Conservation (phyloP, 2,888 invertebrate genomes). For the Lithophane ornitopus region DNA sequence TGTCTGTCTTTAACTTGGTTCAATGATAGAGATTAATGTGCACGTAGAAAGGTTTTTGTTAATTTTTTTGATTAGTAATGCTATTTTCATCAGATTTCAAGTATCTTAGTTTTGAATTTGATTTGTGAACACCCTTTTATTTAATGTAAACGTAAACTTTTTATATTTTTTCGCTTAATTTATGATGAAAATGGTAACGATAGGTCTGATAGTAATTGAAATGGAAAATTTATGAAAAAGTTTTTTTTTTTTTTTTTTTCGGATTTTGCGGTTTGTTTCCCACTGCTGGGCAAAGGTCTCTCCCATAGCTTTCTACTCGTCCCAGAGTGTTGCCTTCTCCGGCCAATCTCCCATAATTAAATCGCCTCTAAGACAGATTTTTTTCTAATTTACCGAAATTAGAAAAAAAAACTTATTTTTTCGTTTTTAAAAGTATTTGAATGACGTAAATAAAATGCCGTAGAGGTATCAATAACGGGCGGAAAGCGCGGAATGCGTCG, state of each 20-base stretch:
- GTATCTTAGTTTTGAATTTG: background rate
- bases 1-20: background rate
- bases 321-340: no score
- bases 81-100: no score
- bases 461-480: slow-evolving; percentile 24
- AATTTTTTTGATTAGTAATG: no score
- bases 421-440: background rate
- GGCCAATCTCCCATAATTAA: no score
- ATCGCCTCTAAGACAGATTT: no score
- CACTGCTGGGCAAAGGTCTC: no score
- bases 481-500: slow-evolving; percentile 55
- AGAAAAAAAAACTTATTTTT: background rate
- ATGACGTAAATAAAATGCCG: slow-evolving; percentile 23
- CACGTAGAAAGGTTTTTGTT: background rate
- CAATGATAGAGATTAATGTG: background rate
- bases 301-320: no score
- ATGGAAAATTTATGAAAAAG: no score
- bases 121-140: background rate
- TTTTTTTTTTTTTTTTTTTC: no score
- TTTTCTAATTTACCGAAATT: no score
- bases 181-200: background rate
- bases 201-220: background rate
- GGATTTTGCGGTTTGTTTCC: no score
- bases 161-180: background rate
- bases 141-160: background rate